phyloP scores from a whole-genome alignment of 2,888 invertebrate genomes.

The Plebejus anna region DNA sequence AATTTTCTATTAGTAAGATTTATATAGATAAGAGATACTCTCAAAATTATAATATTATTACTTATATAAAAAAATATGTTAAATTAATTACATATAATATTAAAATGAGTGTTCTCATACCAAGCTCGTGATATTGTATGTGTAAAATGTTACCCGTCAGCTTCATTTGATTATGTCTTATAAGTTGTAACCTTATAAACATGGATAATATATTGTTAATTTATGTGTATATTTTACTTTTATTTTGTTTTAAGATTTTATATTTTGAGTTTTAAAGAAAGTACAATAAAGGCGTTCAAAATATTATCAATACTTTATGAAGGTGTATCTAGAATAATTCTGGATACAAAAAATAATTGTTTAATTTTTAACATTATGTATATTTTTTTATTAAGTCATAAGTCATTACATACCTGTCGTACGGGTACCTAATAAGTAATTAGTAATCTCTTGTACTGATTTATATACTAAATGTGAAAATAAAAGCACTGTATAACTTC shows the following conservation, averaged over 20 bases:
- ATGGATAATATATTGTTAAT: neutral
- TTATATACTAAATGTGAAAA: neutral
- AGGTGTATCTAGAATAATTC: too few species aligned
- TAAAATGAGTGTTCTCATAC: neutral
- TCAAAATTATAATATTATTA: neutral
- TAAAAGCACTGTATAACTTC: neutral
- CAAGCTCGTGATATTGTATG: neutral
- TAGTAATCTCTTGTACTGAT: conserved; percentile 19
- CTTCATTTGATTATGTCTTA: neutral
- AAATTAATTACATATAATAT: neutral
- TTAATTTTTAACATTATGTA: neutral
- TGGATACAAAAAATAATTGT: neutral
- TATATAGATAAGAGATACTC: neutral
- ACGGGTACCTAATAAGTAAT: neutral
- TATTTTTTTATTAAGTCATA: neutral
- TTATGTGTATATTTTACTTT: neutral
- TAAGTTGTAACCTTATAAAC: neutral
- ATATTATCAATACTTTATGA: too few species aligned
- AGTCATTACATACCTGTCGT: neutral
- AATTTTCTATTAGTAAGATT: neutral
- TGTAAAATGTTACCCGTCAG: neutral
- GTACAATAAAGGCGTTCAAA: neutral
- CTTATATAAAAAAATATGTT: neutral
- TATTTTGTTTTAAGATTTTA: neutral
- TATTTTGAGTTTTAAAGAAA: neutral